Conservation (phyloP, 2,113 vertebrate species). For the Lethenteron reissneri region DNA sequence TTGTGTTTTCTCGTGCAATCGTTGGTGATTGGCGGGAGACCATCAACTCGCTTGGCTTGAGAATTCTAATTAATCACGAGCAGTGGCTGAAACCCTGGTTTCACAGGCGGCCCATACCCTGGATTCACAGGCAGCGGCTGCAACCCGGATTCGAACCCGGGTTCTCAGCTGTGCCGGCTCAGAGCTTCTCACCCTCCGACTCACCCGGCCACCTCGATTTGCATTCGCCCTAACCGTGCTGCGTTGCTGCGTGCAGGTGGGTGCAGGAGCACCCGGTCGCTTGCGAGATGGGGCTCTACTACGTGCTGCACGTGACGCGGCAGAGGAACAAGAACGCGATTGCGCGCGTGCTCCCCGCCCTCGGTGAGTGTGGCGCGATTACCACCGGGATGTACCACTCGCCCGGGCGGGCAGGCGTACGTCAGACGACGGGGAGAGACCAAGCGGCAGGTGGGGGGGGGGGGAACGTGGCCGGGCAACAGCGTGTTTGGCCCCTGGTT, state of each 20-base stretch:
- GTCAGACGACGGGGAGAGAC: not conserved
- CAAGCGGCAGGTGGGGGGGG: not conserved
- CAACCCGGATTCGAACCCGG: no score
- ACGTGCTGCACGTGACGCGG: conserved; percentile 70
- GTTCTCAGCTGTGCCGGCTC: no score
- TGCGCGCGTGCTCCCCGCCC: conserved; percentile 50
- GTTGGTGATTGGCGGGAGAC: no score
- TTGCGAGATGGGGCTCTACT: conserved; percentile 84
- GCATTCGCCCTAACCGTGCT: not conserved
- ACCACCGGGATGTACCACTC: not conserved
- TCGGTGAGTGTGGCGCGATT: conserved; percentile 31
- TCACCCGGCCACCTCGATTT: no score
- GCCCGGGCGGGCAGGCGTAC: not conserved
- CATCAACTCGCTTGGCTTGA: no score
- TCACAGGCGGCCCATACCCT: no score
- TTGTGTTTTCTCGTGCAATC: no score
- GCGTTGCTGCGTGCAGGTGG: conserved; percentile 26
- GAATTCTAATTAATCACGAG: no score
- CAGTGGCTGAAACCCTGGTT: no score
- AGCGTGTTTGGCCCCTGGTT: not conserved
- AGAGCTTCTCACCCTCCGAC: not conserved
- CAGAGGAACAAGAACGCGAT: conserved; percentile 81
- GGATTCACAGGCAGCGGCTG: no score
- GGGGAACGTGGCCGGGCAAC: not conserved
- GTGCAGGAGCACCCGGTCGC: conserved; percentile 75